phyloP scores from a whole-genome alignment of 2,113 vertebrate species.

The Lagopus leucura region DNA sequence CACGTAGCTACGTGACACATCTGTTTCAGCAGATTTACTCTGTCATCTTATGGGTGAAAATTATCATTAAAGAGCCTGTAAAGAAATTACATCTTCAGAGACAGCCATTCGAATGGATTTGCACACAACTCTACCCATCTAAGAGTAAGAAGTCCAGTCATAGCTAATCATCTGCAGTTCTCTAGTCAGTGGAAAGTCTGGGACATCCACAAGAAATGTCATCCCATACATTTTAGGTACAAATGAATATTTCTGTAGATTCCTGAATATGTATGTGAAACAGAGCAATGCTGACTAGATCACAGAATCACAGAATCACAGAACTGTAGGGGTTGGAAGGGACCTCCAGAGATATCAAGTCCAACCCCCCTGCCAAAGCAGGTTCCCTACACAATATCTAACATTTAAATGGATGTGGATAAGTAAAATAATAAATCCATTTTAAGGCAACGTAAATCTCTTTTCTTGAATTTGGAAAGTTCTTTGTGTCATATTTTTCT shows the following conservation, averaged over 20 bases:
- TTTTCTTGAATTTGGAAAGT: neutral
- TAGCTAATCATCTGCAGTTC: neutral
- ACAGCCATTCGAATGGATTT: neutral
- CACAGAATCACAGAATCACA: no score
- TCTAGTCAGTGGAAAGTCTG: neutral
- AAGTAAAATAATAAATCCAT: neutral
- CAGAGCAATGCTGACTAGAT: neutral
- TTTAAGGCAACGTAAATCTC: neutral
- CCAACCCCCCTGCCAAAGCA: no score
- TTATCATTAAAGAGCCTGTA: neutral
- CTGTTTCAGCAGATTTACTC: conserved; percentile 7
- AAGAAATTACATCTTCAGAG: neutral
- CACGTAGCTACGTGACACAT: neutral
- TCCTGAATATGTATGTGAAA: neutral
- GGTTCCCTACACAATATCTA: neutral
- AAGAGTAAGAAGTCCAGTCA: neutral
- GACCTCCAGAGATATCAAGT: no score
- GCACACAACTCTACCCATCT: accelerated
- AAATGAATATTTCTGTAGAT: neutral
- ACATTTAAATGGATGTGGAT: neutral
- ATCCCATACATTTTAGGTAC: neutral
- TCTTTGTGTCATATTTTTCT: neutral
- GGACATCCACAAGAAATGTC: neutral
- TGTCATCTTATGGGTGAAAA: neutral
- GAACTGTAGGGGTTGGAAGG: no score